Conservation (phyloP, 2,797 vertebrate species). For the Huso huso region DNA sequence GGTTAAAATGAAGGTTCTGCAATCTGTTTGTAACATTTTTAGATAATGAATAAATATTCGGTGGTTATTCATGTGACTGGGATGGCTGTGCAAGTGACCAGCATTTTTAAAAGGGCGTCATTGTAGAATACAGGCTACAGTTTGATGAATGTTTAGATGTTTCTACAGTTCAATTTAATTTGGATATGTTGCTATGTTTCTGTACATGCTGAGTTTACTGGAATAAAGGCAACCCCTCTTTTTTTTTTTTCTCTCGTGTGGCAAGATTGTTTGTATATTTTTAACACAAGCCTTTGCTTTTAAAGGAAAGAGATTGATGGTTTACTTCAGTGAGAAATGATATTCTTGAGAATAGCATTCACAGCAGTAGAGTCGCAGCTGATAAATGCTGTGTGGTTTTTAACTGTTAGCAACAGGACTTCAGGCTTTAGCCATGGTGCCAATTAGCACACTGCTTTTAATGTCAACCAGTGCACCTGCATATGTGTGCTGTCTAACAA, state of each 20-base stretch:
- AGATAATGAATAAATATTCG: slow-evolving; percentile 20
- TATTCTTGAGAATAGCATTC: neutral
- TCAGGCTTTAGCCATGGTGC: too few relatives aligned
- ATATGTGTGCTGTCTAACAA: too few relatives aligned
- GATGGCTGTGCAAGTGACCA: slow-evolving; percentile 22
- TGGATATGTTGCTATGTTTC: slow-evolving; percentile 74
- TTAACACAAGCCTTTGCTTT: neutral
- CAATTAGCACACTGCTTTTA: too few relatives aligned
- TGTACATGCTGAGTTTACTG: slow-evolving; percentile 61
- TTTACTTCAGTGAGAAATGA: slow-evolving; percentile 17
- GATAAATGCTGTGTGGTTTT: neutral
- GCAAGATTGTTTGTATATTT: too few relatives aligned
- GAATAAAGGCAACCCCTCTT: slow-evolving; percentile 69
- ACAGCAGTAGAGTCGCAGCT: neutral
- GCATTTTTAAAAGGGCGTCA: slow-evolving; percentile 25
- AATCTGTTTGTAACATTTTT: slow-evolving; percentile 30
- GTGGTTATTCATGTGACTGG: slow-evolving; percentile 19
- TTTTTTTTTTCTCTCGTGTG: slow-evolving; percentile 21
- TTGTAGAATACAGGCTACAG: slow-evolving; percentile 56
- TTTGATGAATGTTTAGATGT: slow-evolving; percentile 68
- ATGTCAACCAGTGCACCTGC: too few relatives aligned
- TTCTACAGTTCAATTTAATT: slow-evolving; percentile 71
- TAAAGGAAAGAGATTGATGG: slow-evolving; percentile 21
- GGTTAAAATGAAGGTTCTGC: slow-evolving; percentile 25
- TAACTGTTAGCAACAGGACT: too few relatives aligned